Conservation (phyloP, 2,113 vertebrate species). For the Grantiella picta region DNA sequence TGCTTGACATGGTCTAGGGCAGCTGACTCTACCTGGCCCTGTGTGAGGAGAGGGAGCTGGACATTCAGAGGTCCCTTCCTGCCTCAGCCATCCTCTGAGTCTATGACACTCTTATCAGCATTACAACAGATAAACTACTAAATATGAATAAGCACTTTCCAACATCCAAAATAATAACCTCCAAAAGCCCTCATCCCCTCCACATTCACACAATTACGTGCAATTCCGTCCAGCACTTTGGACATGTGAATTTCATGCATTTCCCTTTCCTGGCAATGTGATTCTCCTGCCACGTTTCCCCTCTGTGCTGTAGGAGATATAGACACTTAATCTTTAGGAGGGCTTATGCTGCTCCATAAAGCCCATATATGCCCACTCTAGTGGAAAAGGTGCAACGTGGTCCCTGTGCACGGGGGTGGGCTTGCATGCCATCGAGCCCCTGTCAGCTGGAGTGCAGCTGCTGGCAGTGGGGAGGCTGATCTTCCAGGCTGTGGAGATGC, state of each 20-base stretch:
- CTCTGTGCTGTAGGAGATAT: neutral
- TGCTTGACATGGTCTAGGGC: neutral
- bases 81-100: neutral
- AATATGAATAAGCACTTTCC: neutral
- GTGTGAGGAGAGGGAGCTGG: neutral
- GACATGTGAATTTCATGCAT: neutral
- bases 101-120: neutral
- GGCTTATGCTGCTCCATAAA: neutral
- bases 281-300: neutral
- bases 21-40: neutral
- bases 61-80: neutral
- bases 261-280: neutral
- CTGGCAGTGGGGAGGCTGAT: neutral
- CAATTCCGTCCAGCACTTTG: neutral
- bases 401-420: neutral
- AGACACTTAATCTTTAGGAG: neutral
- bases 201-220: neutral
- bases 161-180: neutral
- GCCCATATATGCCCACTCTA: too few relatives aligned
- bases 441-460: neutral
- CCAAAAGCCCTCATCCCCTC: neutral
- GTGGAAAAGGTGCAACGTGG: rapidly evolving
- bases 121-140: neutral
- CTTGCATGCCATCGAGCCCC: neutral
- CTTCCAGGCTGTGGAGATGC: neutral